Base-by-base conservation (phyloP, 2,797 vertebrate species). In the Ambastaia sidthimunki region DNA sequence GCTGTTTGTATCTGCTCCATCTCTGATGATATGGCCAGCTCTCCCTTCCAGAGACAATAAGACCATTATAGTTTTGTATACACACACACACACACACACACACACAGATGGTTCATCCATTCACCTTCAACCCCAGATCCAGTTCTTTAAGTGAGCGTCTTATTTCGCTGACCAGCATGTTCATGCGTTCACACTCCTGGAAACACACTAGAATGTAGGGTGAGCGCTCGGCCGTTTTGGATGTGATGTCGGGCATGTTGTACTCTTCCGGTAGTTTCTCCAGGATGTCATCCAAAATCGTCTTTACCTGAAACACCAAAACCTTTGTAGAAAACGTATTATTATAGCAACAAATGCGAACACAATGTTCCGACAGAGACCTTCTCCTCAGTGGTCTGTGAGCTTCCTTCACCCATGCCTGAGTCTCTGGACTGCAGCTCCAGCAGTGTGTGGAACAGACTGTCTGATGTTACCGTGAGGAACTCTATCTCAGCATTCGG, bases 1-100 rank as follows among this genome's bases (percentile, higher is more conserved):
- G 95, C 96, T 86, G 94, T 93, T 93, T 98, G 95, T 85, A 96
- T 93, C 93, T 94, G 94, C 91, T 98, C 95, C 93, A 96, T 98
- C 94, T 97, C 94, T 70, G 94, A 95, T 87, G 96, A 98, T 91
- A 99, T 94, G 87, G 97, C 97, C 91, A 98, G 93, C 90, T 98
- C 96, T 86, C 96, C 97, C 96, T 98, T 93, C 92, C 92, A 93
- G 4, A 9, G 15, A 79, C n/a, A 19, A 74, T 3, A 71, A 50
- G 2, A 47, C 44, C 54, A 76, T 63, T 34, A 63, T 1, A 6
- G 28, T 4, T 7, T 2, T 25, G 31, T 6, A 60, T 25, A 77
- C 18, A n/a, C 13, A 10, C 21, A 65, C 7, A 70, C 48, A 13
- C 15, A 44, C 50, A 44, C 28, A 0, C 41, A 80, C 19, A 31